Percentiles rank a stretch among this genome's conserved stretches.
These are phyloP conservation scores for Pogonomyrmex californicus DNA, from an alignment of 1,140 invertebrate genomes.

Conservation along the genomic window DNA sequence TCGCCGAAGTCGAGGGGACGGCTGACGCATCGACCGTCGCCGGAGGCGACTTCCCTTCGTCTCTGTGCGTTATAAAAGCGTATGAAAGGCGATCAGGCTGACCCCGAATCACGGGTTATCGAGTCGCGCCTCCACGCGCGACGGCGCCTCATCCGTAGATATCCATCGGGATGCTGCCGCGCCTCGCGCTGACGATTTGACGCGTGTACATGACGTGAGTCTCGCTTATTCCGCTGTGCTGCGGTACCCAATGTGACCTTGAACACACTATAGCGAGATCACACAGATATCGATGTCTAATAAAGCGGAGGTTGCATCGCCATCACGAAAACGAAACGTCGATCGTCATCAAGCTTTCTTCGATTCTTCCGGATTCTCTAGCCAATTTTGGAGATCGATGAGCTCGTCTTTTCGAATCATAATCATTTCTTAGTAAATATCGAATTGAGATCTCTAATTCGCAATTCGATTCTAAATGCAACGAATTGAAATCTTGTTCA, in stretches of 20 bases:
- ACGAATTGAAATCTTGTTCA: not conserved
- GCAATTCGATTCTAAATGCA: not conserved
- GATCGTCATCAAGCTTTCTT: not conserved
- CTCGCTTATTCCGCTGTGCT: conserved; percentile 6
- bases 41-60: conserved; percentile 54
- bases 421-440: not conserved
- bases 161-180: conserved; percentile 73
- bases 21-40: conserved; percentile 60
- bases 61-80: not conserved
- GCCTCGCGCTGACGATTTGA: conserved; percentile 38
- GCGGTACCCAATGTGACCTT: conserved; percentile 47
- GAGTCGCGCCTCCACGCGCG: conserved; percentile 59
- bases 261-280: conserved; percentile 30
- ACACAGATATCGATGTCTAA: not conserved
- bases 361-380: not conserved
- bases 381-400: no score
- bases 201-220: conserved; percentile 33
- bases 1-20: conserved; percentile 27
- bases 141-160: conserved; percentile 59
- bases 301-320: not conserved
- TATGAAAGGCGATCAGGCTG: conserved; percentile 75
- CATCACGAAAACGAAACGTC: not conserved
- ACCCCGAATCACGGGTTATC: conserved; percentile 80
- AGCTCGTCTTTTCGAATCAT: not conserved
- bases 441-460: not conserved